Conservation (phyloP, 1,140 invertebrate species). For the Coboldia fuscipes region DNA sequence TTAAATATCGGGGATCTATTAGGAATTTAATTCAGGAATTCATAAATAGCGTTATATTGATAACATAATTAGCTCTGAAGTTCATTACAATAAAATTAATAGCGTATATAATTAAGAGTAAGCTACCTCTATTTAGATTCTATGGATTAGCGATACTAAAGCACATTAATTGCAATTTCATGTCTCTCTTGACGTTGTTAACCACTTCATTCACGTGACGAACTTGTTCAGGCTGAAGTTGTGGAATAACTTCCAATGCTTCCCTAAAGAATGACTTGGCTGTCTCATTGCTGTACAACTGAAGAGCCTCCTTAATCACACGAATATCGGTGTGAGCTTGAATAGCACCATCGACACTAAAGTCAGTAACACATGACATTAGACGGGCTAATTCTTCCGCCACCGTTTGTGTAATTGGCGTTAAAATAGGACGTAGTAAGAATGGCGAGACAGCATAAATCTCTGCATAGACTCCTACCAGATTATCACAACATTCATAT, state of each 20-base stretch:
- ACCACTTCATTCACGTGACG: constrained; percentile 19
- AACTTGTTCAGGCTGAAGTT: constrained; percentile 12
- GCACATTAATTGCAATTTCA: constrained; percentile 21
- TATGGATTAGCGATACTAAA: constrained; percentile 16
- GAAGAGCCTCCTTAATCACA: constrained; percentile 13
- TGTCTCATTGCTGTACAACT: constrained; percentile 18
- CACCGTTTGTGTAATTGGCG: constrained; percentile 72
- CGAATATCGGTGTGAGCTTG: constrained; percentile 19
- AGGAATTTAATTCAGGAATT: too few species aligned
- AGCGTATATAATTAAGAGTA: neutral
- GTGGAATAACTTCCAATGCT: constrained; percentile 19
- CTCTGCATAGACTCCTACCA: constrained; percentile 77
- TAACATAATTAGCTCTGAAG: neutral
- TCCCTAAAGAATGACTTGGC: constrained; percentile 20
- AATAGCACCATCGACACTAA: constrained; percentile 16
- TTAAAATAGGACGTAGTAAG: constrained; percentile 51
- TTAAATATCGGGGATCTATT: too few species aligned
- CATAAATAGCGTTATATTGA: too few species aligned
- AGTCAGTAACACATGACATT: constrained; percentile 42
- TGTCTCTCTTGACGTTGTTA: constrained; percentile 16
- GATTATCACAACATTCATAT: constrained; percentile 78
- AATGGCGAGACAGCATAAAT: constrained; percentile 53
- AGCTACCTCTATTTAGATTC: neutral
- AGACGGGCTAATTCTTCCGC: constrained; percentile 75
- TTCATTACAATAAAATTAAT: too few species aligned